phyloP scores from a whole-genome alignment of 35 echinoderm and acorn worm species.

The Stichopus chloronotus region DNA sequence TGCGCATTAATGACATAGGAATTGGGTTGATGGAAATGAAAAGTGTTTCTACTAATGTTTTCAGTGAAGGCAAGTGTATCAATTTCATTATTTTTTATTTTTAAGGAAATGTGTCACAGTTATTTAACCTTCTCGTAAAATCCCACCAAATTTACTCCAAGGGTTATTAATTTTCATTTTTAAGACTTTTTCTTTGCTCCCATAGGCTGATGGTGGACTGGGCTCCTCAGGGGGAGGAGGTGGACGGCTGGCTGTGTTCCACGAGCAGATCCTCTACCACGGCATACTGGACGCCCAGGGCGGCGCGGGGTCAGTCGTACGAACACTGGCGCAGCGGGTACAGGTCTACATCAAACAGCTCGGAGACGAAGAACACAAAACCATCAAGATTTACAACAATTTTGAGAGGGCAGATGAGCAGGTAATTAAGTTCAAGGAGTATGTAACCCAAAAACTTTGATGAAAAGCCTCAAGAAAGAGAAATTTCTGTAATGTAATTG shows the following conservation, averaged over 20 bases:
- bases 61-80: no score
- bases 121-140: no score
- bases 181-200: not conserved
- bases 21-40: no score
- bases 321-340: constrained; percentile 71
- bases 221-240: constrained; percentile 78
- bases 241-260: constrained; percentile 75
- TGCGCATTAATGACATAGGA: no score
- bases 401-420: not conserved
- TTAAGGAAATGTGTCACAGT: no score
- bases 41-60: no score
- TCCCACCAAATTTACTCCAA: no score
- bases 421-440: not conserved
- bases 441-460: no score
- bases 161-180: no score
- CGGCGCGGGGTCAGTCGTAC: constrained; percentile 38
- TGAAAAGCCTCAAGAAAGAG: no score
- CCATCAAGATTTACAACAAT: constrained; percentile 70
- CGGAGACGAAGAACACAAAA: constrained; percentile 55
- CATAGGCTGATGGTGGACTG: constrained; percentile 61
- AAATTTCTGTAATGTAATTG: no score
- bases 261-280: constrained; percentile 66
- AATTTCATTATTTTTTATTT: no score
- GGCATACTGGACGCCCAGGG: constrained; percentile 57
- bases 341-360: constrained; percentile 73